phyloP scores from a whole-genome alignment of 2,113 vertebrate genomes.

The Nesoenas mayeri region DNA sequence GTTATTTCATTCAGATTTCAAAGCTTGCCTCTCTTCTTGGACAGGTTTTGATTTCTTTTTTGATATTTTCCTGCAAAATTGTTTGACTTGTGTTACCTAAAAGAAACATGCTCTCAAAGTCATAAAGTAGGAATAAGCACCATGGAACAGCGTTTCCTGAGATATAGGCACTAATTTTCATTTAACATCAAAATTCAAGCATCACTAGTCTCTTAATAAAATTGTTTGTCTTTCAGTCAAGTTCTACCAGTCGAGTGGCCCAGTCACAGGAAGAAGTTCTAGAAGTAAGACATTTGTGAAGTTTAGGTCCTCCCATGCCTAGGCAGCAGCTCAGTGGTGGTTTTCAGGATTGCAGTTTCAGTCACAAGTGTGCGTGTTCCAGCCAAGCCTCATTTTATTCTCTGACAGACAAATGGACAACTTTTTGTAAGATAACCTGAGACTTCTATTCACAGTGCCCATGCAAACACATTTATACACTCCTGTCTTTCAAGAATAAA shows the following conservation, averaged over 20 bases:
- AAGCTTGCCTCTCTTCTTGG: background rate
- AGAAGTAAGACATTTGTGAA: background rate
- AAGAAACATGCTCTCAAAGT: background rate
- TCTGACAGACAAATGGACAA: background rate
- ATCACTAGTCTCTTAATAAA: background rate
- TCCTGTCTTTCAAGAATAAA: background rate
- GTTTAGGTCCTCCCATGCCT: background rate
- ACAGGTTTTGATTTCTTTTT: background rate
- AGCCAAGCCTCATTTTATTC: background rate
- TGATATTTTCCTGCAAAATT: background rate
- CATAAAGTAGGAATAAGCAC: background rate
- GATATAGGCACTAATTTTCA: background rate
- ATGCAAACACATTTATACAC: background rate
- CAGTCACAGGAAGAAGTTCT: background rate
- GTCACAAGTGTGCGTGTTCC: background rate
- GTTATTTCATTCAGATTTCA: background rate
- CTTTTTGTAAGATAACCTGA: background rate
- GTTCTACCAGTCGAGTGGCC: background rate
- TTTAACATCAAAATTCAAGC: background rate
- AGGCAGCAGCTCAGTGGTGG: background rate
- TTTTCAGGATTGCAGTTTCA: background rate
- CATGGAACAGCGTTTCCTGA: background rate
- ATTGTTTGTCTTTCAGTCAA: background rate
- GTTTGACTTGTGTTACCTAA: background rate
- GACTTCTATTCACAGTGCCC: background rate